These are phyloP conservation scores for Noctua fimbriata DNA, from an alignment of 2,888 invertebrate genomes.

Conservation along the genomic window DNA sequence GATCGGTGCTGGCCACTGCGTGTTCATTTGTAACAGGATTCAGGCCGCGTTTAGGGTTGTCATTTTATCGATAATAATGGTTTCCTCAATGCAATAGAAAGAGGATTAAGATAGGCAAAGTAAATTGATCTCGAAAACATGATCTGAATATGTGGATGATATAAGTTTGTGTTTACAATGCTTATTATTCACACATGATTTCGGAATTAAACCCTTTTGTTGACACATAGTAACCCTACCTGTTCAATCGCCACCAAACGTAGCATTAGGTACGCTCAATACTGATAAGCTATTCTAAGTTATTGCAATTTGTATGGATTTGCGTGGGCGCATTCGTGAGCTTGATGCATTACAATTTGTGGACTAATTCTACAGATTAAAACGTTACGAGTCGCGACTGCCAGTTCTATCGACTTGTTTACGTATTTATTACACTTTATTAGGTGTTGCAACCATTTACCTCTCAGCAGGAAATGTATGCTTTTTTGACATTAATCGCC, in stretches of 20 bases:
- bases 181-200: not conserved
- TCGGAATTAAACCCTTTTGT: not conserved
- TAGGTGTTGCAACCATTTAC: conserved; percentile 53
- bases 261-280: conserved; percentile 60
- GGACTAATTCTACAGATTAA: conserved; percentile 71
- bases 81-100: not conserved
- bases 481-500: conserved; percentile 18
- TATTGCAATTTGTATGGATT: conserved; percentile 73
- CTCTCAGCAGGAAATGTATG: conserved; percentile 36
- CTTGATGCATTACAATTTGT: conserved; percentile 72
- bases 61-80: not conserved
- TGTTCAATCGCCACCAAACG: conserved; percentile 57
- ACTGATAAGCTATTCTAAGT: conserved; percentile 73
- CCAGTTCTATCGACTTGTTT: conserved; percentile 59
- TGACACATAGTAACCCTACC: conserved; percentile 41
- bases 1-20: conserved; percentile 47
- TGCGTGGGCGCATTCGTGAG: conserved; percentile 75
- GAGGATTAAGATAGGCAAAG: not conserved
- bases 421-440: conserved; percentile 60
- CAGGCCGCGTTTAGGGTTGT: conserved; percentile 49
- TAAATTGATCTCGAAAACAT: not conserved
- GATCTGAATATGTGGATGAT: no score
- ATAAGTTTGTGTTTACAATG: not conserved
- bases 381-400: conserved; percentile 61
- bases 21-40: conserved; percentile 75